Conservation (phyloP, 2,797 vertebrate genomes). For the Argentina silus region DNA sequence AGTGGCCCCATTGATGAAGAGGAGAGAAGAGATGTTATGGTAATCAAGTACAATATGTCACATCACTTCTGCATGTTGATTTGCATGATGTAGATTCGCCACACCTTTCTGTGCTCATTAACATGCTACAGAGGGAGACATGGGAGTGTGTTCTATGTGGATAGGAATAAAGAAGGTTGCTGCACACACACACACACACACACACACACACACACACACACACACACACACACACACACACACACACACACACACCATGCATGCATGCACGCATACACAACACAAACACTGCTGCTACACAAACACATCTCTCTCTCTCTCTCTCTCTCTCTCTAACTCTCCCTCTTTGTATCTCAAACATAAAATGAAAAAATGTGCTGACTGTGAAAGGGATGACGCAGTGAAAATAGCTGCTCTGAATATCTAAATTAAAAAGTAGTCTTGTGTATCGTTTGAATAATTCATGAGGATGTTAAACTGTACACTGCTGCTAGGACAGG, state of each 20-base stretch:
- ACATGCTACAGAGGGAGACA: not conserved
- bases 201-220: slow-evolving; percentile 20
- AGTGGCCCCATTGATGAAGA: slow-evolving; percentile 28
- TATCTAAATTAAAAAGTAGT: slow-evolving; percentile 74
- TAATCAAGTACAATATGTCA: slow-evolving; percentile 8
- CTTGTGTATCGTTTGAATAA: slow-evolving; percentile 73
- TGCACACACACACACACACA: not conserved
- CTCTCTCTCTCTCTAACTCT: slow-evolving; percentile 58
- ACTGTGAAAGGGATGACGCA: slow-evolving; percentile 68
- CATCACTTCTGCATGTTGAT: too few relatives aligned
- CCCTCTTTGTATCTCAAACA: slow-evolving; percentile 50
- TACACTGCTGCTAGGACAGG: slow-evolving; percentile 52
- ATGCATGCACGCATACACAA: slow-evolving; percentile 2
- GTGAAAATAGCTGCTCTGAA: slow-evolving; percentile 68
- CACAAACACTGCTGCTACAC: not conserved
- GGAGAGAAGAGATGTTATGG: slow-evolving; percentile 25
- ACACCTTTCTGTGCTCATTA: slow-evolving; percentile 12
- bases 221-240: not conserved
- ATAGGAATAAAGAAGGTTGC: not conserved
- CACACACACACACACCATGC: slow-evolving; percentile 1
- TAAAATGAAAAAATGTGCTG: slow-evolving; percentile 66
- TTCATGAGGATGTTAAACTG: slow-evolving; percentile 65
- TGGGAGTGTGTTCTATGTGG: not conserved
- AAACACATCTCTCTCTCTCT: slow-evolving; percentile 49
- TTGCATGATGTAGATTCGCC: not conserved